Conservation (phyloP, 2,797 vertebrate species). For the Acipenser transmontanus region DNA sequence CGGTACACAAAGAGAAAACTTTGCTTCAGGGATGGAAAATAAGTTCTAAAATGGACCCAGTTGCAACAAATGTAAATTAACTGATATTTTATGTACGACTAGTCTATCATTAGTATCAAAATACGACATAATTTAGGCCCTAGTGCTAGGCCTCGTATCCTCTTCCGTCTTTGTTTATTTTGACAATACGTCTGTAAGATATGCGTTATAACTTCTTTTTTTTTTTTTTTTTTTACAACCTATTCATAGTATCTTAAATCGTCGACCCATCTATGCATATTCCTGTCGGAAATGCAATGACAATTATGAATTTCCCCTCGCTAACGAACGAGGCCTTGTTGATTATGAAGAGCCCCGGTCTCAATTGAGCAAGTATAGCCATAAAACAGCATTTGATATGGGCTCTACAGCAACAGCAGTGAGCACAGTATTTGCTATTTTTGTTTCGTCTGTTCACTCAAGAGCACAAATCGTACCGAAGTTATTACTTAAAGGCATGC, state of each 20-base stretch:
- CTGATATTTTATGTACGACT: not conserved
- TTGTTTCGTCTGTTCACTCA: too few species aligned
- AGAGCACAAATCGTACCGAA: too few species aligned
- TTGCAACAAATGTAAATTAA: too few species aligned
- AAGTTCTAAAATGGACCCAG: too few species aligned
- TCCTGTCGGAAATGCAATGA: too few species aligned
- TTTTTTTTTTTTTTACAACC: not conserved
- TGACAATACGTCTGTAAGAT: slow-evolving; percentile 37
- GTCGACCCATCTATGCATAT: too few species aligned
- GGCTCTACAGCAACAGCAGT: not conserved
- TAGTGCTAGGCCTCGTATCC: slow-evolving; percentile 54
- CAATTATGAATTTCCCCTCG: slow-evolving; percentile 8
- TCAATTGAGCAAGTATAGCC: slow-evolving; percentile 20
- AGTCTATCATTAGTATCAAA: slow-evolving; percentile 42
- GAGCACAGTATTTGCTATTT: not conserved
- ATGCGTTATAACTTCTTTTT: slow-evolving; percentile 4
- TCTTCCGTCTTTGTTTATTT: slow-evolving; percentile 58
- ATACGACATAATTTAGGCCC: slow-evolving; percentile 70
- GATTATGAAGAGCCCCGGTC: slow-evolving; percentile 38
- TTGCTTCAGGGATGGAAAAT: too few species aligned
- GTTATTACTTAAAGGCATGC: too few species aligned
- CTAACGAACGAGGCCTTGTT: slow-evolving; percentile 49
- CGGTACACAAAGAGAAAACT: too few species aligned
- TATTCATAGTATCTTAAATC: not conserved
- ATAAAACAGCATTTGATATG: not conserved